These are phyloP conservation scores for Hermaeophaga mercurialis DNA, from an alignment of 2,888 invertebrate species.

Conservation along the genomic window DNA sequence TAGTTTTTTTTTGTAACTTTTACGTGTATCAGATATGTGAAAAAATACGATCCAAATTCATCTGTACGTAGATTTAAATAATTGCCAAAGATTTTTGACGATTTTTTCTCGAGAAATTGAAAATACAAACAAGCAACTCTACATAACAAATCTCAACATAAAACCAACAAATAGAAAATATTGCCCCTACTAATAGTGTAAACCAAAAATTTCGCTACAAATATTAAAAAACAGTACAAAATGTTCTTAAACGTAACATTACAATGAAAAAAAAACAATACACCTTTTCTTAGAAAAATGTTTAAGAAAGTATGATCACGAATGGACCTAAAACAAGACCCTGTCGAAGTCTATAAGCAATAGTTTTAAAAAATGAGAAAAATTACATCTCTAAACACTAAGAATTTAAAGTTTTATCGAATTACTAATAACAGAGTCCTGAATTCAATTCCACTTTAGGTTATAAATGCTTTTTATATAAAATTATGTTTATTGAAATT, in stretches of 20 bases:
- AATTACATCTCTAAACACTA: slow-evolving; percentile 9
- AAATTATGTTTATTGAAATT: too few species aligned
- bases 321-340: slow-evolving; percentile 7
- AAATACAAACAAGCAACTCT: slow-evolving; percentile 21
- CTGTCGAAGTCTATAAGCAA: slow-evolving; percentile 4
- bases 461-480: slow-evolving; percentile 3
- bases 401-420: slow-evolving; percentile 1
- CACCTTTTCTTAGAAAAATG: slow-evolving; percentile 6
- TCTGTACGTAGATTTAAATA: too few species aligned
- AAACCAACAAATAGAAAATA: slow-evolving; percentile 22
- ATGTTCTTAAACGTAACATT: slow-evolving; percentile 19
- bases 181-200: slow-evolving; percentile 16
- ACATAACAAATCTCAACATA: slow-evolving; percentile 18
- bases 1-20: too few species aligned
- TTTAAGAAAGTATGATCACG: slow-evolving; percentile 2
- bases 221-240: slow-evolving; percentile 25
- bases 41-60: too few species aligned
- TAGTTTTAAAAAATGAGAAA: slow-evolving; percentile 3
- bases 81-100: neutral
- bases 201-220: slow-evolving; percentile 21
- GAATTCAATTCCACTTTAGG: slow-evolving; percentile 6
- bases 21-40: too few species aligned
- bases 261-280: slow-evolving; percentile 17
- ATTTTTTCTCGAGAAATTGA: neutral
- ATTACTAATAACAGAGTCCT: slow-evolving; percentile 7